phyloP scores from a whole-genome alignment of 2,888 invertebrate genomes.

The Lathronympha strigana region DNA sequence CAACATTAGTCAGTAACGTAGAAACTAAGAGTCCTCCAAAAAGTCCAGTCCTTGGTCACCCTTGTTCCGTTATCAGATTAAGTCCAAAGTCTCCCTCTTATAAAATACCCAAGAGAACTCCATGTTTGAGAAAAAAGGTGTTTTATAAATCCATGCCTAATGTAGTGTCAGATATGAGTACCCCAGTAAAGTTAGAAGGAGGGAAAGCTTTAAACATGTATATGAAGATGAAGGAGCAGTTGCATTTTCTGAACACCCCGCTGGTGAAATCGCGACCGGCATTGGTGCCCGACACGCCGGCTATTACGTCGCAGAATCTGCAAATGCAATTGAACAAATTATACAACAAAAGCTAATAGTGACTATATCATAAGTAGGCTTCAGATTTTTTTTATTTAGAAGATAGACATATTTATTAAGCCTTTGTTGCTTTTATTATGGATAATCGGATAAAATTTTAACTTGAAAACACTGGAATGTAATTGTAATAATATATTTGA shows the following conservation, averaged over 20 bases:
- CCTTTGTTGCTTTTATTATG: slow-evolving; percentile 1
- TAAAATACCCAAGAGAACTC: slow-evolving; percentile 70
- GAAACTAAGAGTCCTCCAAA: slow-evolving; percentile 49
- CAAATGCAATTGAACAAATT: slow-evolving; percentile 73
- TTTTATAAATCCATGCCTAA: slow-evolving; percentile 70
- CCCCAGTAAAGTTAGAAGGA: slow-evolving; percentile 59
- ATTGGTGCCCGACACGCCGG: slow-evolving; percentile 63
- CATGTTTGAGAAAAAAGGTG: slow-evolving; percentile 65
- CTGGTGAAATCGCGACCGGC: slow-evolving; percentile 51
- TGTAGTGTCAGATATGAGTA: slow-evolving; percentile 52
- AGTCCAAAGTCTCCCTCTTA: slow-evolving; percentile 67
- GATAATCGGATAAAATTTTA: background rate
- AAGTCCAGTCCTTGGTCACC: slow-evolving; percentile 49
- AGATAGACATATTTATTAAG: background rate
- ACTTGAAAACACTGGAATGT: slow-evolving; percentile 5
- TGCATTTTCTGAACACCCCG: slow-evolving; percentile 73
- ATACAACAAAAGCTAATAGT: slow-evolving; percentile 59
- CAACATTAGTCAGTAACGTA: slow-evolving; percentile 50
- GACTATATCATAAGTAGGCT: background rate
- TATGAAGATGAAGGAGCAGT: slow-evolving; percentile 71
- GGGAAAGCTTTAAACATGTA: slow-evolving; percentile 67
- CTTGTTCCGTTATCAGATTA: slow-evolving; percentile 62
- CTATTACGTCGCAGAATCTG: slow-evolving; percentile 69
- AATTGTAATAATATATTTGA: slow-evolving; percentile 24
- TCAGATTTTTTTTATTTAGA: background rate